These are phyloP conservation scores for Syrphus vitripennis DNA, from an alignment of 2,888 invertebrate species.

Conservation along the genomic window DNA sequence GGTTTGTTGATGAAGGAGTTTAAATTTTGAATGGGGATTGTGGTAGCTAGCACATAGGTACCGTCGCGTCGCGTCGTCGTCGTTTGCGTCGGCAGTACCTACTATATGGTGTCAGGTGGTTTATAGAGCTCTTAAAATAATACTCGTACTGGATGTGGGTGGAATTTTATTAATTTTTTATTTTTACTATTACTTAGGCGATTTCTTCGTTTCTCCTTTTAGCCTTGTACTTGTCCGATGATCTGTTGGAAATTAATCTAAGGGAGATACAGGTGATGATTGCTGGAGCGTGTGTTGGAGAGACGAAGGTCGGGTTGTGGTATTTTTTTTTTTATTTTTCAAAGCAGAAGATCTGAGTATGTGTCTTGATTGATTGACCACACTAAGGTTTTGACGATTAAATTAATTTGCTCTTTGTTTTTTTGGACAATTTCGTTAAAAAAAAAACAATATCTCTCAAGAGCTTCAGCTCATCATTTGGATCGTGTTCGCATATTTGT, in stretches of 20 bases:
- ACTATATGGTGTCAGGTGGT: conserved; percentile 59
- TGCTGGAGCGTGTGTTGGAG: background rate
- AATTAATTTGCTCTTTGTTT: conserved; percentile 67
- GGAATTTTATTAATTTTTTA: conserved; percentile 63
- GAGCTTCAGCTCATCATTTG: background rate
- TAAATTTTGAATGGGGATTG: background rate
- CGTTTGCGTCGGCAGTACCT: background rate
- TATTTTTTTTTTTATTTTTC: background rate
- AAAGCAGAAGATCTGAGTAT: conserved; percentile 40
- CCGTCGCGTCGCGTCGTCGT: background rate
- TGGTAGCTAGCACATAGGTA: background rate
- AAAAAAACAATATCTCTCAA: conserved; percentile 36
- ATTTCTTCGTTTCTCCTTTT: conserved; percentile 24
- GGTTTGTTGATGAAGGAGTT: conserved; percentile 10
- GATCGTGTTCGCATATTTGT: background rate
- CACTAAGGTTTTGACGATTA: conserved; percentile 56
- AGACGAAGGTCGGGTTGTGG: conserved; percentile 1
- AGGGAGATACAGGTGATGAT: conserved; percentile 60
- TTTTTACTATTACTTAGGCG: conserved; percentile 28
- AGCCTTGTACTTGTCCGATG: conserved; percentile 26
- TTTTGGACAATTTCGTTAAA: conserved; percentile 54
- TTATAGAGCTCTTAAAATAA: conserved; percentile 45
- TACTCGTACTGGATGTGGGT: conserved; percentile 51
- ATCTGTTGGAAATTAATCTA: conserved; percentile 35
- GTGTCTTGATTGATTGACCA: conserved; percentile 62